Conservation (phyloP, 1,140 invertebrate genomes). For the Halesus radiatus region DNA sequence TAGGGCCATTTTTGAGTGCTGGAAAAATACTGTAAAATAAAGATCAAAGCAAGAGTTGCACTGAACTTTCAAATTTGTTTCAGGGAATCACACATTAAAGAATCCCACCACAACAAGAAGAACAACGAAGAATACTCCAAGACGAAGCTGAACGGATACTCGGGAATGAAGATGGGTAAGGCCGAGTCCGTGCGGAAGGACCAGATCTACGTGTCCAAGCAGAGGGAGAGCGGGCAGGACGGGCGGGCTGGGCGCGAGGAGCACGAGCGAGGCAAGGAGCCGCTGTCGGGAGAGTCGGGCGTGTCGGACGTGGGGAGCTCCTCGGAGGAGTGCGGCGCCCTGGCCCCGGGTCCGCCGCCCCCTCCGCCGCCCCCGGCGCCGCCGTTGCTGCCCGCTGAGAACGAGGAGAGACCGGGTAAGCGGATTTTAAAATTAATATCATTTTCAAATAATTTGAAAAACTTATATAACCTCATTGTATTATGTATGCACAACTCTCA, state of each 20-base stretch:
- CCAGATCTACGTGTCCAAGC: neutral
- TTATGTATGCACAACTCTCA: no score
- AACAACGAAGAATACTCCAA: constrained; percentile 32
- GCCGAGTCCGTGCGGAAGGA: constrained; percentile 1
- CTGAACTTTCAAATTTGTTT: neutral
- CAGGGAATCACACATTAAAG: constrained; percentile 20
- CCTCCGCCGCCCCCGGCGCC: constrained; percentile 74
- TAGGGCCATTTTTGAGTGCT: no score
- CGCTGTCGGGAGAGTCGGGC: constrained; percentile 17
- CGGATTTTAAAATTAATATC: no score
- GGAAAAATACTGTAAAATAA: neutral
- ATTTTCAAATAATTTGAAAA: no score
- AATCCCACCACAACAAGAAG: constrained; percentile 36
- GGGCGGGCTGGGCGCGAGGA: neutral
- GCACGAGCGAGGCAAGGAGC: neutral
- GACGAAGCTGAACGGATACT: constrained; percentile 8
- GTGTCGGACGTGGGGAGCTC: constrained; percentile 31
- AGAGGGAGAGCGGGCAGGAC: neutral
- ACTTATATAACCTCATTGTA: no score
- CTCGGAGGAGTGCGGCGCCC: constrained; percentile 56
- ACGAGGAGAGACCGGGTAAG: constrained; percentile 15
- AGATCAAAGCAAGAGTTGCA: neutral
- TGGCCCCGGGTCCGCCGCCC: constrained; percentile 66
- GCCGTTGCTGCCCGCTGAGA: constrained; percentile 58
- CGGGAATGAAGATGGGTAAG: neutral